A percentile compares a stretch with the other conserved stretches of the same genome.
These are phyloP conservation scores for Hippolais icterina DNA, from an alignment of 2,113 vertebrate genomes.

Conservation along the genomic window DNA sequence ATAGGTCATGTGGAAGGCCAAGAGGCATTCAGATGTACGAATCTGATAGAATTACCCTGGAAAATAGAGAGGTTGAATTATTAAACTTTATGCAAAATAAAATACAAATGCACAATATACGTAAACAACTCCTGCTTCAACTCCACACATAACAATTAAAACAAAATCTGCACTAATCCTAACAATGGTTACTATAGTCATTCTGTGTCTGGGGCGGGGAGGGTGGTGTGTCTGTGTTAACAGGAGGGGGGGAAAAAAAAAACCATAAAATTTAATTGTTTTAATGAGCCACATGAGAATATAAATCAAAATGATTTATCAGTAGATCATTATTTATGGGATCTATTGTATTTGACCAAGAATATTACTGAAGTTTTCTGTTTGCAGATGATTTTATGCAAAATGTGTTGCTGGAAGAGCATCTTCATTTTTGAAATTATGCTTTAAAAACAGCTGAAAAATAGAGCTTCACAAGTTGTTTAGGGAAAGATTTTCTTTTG, in stretches of 20 bases:
- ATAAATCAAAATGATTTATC: background rate
- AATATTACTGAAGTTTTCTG: background rate
- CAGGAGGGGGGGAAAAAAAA: accelerated
- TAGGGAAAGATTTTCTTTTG: background rate
- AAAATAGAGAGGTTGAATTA: background rate
- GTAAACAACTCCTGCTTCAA: background rate
- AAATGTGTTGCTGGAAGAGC: background rate
- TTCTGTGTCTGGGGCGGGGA: background rate
- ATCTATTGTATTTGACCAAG: background rate
- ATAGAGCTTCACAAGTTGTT: background rate
- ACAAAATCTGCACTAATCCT: background rate
- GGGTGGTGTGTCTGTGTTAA: background rate
- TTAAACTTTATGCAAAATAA: background rate
- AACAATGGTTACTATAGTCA: background rate
- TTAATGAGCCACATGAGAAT: background rate
- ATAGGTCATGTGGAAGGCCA: background rate
- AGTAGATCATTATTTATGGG: background rate
- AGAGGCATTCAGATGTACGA: background rate
- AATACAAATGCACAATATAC: background rate
- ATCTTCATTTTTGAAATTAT: background rate
- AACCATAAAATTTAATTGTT: background rate
- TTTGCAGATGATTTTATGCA: background rate
- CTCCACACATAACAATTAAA: background rate
- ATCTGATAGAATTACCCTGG: background rate
- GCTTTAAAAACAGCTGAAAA: background rate